phyloP scores from a whole-genome alignment of 37 sponge, comb jelly and placozoan genomes.

The Aphrocallistes beatrix region DNA sequence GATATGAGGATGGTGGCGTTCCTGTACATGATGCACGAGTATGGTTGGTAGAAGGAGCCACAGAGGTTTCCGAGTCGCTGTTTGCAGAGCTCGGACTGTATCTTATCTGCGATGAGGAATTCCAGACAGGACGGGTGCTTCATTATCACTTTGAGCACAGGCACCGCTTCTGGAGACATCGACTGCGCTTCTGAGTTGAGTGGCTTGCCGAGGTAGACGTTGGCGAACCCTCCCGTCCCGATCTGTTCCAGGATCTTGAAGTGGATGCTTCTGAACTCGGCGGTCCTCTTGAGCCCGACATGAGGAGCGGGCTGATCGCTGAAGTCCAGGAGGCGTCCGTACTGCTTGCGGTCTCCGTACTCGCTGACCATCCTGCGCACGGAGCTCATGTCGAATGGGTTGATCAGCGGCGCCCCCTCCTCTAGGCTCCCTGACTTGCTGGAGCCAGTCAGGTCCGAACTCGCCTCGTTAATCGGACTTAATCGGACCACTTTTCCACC shows the following conservation, averaged over 20 bases:
- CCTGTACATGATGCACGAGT: not conserved
- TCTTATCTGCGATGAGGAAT: not conserved
- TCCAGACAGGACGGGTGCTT: not conserved
- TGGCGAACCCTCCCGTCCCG: constrained; percentile 7
- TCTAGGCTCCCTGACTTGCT: not conserved
- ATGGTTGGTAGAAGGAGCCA: not conserved
- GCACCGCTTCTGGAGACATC: not conserved
- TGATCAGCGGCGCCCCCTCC: not conserved
- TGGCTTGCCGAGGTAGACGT: not conserved
- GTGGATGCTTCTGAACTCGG: not conserved
- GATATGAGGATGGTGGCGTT: not conserved
- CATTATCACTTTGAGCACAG: not conserved
- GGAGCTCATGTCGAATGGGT: not conserved
- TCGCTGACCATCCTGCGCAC: not conserved
- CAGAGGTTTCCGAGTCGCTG: not conserved
- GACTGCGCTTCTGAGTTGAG: not conserved
- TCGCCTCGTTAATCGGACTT: not conserved
- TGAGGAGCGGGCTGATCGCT: not conserved
- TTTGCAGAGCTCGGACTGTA: not conserved
- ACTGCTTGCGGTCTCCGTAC: not conserved
- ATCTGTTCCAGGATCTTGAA: constrained; percentile 2
- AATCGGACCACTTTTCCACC: not conserved
- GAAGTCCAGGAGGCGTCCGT: not conserved
- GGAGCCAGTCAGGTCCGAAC: not conserved
- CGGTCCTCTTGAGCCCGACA: not conserved